Percentiles rank a stretch among this genome's conserved stretches.
Evolutionary conservation across 2,888 invertebrate genomes (phyloP).

Genomic region (Physocephala rufipes): DNA sequence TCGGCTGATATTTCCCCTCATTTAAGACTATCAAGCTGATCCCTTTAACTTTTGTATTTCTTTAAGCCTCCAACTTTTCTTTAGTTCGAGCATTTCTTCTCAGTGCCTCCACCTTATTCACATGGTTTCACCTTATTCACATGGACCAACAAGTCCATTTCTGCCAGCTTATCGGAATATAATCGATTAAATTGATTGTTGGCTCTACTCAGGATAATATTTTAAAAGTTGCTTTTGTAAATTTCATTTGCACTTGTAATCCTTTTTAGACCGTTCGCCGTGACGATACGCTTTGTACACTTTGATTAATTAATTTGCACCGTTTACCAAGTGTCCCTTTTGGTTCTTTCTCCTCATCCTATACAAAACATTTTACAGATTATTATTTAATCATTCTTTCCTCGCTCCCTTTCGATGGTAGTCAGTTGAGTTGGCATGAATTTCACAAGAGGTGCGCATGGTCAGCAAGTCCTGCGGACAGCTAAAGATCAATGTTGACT

Average conservation of each 20-base stretch:
- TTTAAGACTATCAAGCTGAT: too few species aligned
- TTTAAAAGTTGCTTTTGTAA: slow-evolving; percentile 19
- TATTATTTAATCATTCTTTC: too few species aligned
- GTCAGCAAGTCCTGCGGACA: slow-evolving; percentile 20
- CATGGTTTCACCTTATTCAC: too few species aligned
- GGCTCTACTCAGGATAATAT: slow-evolving; percentile 36
- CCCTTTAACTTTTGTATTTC: too few species aligned
- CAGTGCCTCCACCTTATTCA: too few species aligned
- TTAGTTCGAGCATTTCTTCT: too few species aligned
- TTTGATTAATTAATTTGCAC: slow-evolving; percentile 49
- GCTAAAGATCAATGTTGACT: slow-evolving; percentile 19
- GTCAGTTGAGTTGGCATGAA: background rate
- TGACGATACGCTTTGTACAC: slow-evolving; percentile 41
- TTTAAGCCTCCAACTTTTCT: too few species aligned
- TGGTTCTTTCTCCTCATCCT: slow-evolving; percentile 1
- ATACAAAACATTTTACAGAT: background rate
- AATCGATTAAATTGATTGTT: slow-evolving; percentile 45
- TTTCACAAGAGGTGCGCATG: slow-evolving; percentile 18
- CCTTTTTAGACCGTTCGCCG: slow-evolving; percentile 24
- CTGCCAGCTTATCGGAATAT: slow-evolving; percentile 42
- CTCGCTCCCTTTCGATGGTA: background rate
- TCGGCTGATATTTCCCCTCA: too few species aligned
- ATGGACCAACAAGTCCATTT: slow-evolving; percentile 15
- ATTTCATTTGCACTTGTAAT: slow-evolving; percentile 4
- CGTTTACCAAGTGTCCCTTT: slow-evolving; percentile 45